phyloP scores from a whole-genome alignment of 2,797 vertebrate species.

The Periophthalmus magnuspinnatus region DNA sequence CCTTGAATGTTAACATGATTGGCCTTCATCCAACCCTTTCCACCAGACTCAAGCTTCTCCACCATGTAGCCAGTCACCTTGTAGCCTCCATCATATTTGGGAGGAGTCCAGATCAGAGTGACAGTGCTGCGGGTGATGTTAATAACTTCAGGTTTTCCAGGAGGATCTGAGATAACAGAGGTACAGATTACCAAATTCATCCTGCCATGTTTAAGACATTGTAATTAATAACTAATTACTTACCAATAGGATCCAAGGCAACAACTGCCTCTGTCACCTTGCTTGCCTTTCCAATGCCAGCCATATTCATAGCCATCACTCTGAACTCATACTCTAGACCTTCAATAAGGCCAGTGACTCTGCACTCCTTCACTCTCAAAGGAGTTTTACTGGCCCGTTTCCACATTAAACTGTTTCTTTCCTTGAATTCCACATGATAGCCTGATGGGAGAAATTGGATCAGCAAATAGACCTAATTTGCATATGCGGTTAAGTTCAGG shows the following conservation, averaged over 20 bases:
- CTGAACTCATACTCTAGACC: slow-evolving; percentile 98
- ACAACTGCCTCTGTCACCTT: slow-evolving; percentile 87
- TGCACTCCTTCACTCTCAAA: slow-evolving; percentile 92
- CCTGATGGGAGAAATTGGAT: slow-evolving; percentile 69
- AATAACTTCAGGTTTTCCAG: slow-evolving; percentile 97
- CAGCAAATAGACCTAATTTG: neutral
- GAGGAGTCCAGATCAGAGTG: slow-evolving; percentile 94
- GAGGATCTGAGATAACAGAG: slow-evolving; percentile 83
- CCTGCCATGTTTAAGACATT: neutral
- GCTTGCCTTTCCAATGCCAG: slow-evolving; percentile 96
- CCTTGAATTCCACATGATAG: slow-evolving; percentile 95
- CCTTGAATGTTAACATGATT: slow-evolving; percentile 94
- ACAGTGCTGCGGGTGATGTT: slow-evolving; percentile 90
- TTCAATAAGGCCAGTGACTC: slow-evolving; percentile 93
- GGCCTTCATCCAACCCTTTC: slow-evolving; percentile 93
- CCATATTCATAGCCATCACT: slow-evolving; percentile 96
- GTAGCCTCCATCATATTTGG: slow-evolving; percentile 97
- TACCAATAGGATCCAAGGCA: slow-evolving; percentile 97
- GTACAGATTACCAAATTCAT: neutral
- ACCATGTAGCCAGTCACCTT: slow-evolving; percentile 94
- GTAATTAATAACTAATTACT: slow-evolving; percentile 49
- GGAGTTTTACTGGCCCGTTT: slow-evolving; percentile 92
- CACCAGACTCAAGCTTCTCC: slow-evolving; percentile 90
- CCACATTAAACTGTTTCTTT: slow-evolving; percentile 97
- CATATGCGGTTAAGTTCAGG: neutral